Evolutionary conservation across 1,140 invertebrate genomes (phyloP).

Genomic region (Formica exsecta): DNA sequence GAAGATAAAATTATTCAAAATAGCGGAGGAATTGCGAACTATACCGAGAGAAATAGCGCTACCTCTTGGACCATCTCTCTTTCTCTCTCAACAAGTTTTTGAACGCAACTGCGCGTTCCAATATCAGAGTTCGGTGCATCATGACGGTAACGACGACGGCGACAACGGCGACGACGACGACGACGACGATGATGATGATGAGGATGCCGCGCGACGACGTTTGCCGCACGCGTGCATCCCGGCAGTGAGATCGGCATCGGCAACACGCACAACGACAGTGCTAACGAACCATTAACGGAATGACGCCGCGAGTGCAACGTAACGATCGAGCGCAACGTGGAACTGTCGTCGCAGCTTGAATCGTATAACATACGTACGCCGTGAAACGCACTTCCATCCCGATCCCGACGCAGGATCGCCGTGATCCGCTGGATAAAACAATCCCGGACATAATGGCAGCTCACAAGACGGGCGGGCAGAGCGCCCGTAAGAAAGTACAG

Average conservation of each 20-base stretch:
- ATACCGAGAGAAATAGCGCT: no score
- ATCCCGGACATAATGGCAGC: slow-evolving; percentile 82
- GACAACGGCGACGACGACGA: background rate
- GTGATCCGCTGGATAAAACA: slow-evolving; percentile 7
- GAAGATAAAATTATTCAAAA: no score
- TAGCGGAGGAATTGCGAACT: no score
- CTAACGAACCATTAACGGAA: background rate
- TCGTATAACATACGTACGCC: background rate
- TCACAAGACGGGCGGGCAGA: slow-evolving; percentile 87
- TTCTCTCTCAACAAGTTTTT: no score
- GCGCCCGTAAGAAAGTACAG: slow-evolving; percentile 90
- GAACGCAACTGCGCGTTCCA: no score
- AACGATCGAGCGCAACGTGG: slow-evolving; percentile 44
- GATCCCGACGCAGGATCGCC: background rate
- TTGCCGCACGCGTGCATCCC: slow-evolving; percentile 11
- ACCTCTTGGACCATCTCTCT: no score
- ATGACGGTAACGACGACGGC: background rate
- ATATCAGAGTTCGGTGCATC: no score
- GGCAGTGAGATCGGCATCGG: slow-evolving; percentile 51
- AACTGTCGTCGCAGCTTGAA: slow-evolving; percentile 19
- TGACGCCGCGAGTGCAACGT: slow-evolving; percentile 31
- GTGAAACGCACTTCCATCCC: background rate
- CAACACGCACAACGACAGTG: slow-evolving; percentile 31
- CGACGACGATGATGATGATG: background rate
- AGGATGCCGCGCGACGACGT: slow-evolving; percentile 15